Percentiles rank a stretch among this genome's conserved stretches.
Conservation (phyloP, 2,888 invertebrate species). For the Sicus ferrugineus region DNA sequence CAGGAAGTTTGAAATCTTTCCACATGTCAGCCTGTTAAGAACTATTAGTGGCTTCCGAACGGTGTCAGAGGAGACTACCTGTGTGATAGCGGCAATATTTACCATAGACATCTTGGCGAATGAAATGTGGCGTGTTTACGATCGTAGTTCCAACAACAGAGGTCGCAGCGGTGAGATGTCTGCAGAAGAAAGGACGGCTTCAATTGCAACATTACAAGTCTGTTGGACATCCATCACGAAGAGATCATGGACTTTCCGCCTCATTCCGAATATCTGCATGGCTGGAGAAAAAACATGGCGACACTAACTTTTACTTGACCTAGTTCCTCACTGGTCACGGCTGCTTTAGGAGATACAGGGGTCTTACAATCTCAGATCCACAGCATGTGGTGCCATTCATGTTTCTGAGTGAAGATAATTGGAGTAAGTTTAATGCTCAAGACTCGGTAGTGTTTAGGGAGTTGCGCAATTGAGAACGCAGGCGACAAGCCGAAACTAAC, state of each 20-base stretch:
- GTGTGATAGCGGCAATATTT: slow-evolving; percentile 10
- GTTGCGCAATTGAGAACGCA: too few relatives aligned
- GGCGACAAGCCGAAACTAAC: too few relatives aligned
- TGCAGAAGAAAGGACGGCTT: background rate
- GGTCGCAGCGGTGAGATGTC: background rate
- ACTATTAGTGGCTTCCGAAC: slow-evolving; percentile 15
- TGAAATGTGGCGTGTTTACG: slow-evolving; percentile 3
- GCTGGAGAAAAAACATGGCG: background rate
- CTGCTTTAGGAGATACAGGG: background rate
- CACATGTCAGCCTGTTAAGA: background rate
- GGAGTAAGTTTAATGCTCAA: too few relatives aligned
- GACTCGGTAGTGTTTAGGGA: too few relatives aligned
- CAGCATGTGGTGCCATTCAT: too few relatives aligned
- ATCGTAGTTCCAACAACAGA: background rate
- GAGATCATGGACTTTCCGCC: background rate
- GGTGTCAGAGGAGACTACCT: slow-evolving; percentile 5
- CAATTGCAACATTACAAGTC: background rate
- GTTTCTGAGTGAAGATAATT: too few relatives aligned
- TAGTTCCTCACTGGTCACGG: slow-evolving; percentile 10
- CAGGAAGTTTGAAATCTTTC: background rate
- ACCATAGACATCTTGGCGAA: slow-evolving; percentile 7
- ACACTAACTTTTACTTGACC: background rate
- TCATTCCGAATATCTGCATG: background rate
- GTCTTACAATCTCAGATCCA: too few relatives aligned
- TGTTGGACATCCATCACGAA: background rate